These are phyloP conservation scores for Pocillopora damicornis DNA, from an alignment of 64 coral and sea anemone genomes.

Conservation along the genomic window DNA sequence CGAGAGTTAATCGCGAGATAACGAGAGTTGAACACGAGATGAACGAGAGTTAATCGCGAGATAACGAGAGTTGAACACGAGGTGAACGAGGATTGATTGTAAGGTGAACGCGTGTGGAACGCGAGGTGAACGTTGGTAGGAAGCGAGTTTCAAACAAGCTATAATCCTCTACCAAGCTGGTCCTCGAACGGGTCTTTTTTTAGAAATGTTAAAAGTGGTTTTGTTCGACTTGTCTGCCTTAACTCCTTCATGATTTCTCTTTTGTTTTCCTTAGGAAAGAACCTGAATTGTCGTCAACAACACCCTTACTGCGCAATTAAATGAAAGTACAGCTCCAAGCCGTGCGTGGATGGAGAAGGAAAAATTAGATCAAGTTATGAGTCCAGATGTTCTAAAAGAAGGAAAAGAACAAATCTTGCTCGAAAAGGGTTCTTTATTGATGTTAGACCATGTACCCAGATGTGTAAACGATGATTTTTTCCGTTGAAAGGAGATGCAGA, in stretches of 20 bases:
- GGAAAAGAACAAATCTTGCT: not conserved
- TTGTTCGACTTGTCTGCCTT: not conserved
- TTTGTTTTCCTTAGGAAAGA: constrained; percentile 9
- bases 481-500: too few relatives aligned
- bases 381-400: not conserved
- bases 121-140: too few relatives aligned
- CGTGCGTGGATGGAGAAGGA: not conserved
- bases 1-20: too few relatives aligned
- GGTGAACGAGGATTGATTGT: too few relatives aligned
- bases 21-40: too few relatives aligned
- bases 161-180: too few relatives aligned
- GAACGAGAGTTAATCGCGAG: not conserved
- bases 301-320: not conserved
- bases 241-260: not conserved
- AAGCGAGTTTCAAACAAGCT: not conserved
- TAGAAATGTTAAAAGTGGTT: not conserved
- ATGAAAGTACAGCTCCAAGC: not conserved
- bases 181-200: too few relatives aligned
- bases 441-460: too few relatives aligned
- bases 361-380: not conserved
- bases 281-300: not conserved
- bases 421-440: not conserved
- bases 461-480: too few relatives aligned
- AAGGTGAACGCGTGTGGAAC: too few relatives aligned
- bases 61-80: too few relatives aligned